Evolutionary conservation across 2,888 invertebrate species (phyloP), one percentile per base, ranked within the genome.

Genomic region (Blastobasis adustella): DNA sequence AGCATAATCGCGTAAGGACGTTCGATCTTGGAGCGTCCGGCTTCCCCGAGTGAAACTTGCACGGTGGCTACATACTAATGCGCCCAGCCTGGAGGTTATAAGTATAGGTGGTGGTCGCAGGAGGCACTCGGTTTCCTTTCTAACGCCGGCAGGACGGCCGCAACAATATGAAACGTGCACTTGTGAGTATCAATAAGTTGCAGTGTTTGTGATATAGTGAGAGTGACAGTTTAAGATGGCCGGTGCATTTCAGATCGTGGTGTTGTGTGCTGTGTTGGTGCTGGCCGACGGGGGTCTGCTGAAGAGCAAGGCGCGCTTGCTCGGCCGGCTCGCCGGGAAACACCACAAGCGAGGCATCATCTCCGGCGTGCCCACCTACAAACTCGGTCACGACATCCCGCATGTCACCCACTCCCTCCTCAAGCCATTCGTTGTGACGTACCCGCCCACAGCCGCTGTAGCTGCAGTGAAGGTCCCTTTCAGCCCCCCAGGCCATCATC

Each of bases 311-410:
- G 65, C 73, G 49, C 77, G 73, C 61, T 66, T 82, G 58, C 54
- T 81, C 9, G 72, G 78, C 38, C 69, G 74, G 45, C 63, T 84
- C 45, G 59, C 68, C 1, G 65, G 59, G 38, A 79, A 76, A 58
- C 87, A 87, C 48, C 79, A 83, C 63, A 88, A 88, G 61, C 73
- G 86, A 7, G 87, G 88, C 53, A 73, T 82, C 9, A 67, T 82
- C 46, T 77, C 84, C 7, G 57, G 70, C 5, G 70, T 89, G n/a
- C 89, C 89, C 0, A 74, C 89, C 4, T 90, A 73, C 68, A 89
- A 89, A 54, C 73, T 85, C 5, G 89, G 89, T 41, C 79, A 88
- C 54, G 89, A 89, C 56, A 82, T 88, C 47, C 88, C 89, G 0
- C 76, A 67, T 5, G 83, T 89, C 10, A 82, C 86, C 0, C 89